Evolutionary conservation across 2,113 vertebrate species (phyloP).

Genomic region (Myiozetetes cayanensis): DNA sequence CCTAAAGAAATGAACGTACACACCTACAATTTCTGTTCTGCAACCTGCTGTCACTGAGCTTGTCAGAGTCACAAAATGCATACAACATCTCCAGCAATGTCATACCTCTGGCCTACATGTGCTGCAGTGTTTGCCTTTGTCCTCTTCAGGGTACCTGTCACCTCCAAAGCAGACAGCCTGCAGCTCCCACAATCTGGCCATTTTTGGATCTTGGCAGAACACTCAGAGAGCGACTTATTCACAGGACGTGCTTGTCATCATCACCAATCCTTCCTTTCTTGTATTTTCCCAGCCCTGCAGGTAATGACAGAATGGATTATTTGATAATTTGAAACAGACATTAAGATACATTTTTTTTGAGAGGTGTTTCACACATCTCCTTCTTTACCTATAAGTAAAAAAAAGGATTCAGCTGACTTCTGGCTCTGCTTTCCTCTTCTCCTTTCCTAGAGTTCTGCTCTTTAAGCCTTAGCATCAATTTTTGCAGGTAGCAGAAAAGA

Average conservation of each 20-base stretch:
- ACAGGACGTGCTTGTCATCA: background rate
- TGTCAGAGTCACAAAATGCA: background rate
- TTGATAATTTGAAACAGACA: background rate
- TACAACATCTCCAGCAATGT: background rate
- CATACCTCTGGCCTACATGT: background rate
- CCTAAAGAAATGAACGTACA: background rate
- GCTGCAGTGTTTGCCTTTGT: constrained; percentile 11
- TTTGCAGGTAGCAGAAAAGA: background rate
- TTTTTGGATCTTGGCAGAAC: constrained; percentile 12
- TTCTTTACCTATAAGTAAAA: background rate
- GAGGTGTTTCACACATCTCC: background rate
- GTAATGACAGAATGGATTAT: background rate
- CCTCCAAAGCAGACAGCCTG: constrained; percentile 3
- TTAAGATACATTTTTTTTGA: background rate
- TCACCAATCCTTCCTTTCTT: background rate
- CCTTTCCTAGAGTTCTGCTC: background rate
- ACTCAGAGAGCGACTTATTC: background rate
- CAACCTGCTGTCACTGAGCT: background rate
- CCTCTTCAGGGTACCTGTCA: constrained; percentile 20
- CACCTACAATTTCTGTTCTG: background rate
- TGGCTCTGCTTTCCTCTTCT: background rate
- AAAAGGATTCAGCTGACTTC: background rate
- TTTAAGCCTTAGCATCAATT: background rate
- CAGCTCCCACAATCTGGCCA: constrained; percentile 28
- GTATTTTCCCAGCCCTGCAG: background rate